phyloP scores from a whole-genome alignment of 2,888 invertebrate genomes.

The Cosmorhoe ocellata region DNA sequence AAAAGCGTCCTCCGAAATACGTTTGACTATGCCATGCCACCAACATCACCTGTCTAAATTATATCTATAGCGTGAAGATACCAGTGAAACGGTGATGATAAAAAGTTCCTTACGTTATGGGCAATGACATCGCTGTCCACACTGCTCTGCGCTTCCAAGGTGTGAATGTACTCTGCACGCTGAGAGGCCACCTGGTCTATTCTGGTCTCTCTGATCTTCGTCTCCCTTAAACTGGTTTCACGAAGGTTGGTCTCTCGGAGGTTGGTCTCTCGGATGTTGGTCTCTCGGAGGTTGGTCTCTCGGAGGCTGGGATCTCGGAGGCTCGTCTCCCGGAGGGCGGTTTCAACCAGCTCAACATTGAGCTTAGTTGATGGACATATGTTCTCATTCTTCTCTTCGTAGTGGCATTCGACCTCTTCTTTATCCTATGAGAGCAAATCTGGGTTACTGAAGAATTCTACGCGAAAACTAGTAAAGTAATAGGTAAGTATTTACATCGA shows the following conservation, averaged over 20 bases:
- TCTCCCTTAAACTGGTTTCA: slow-evolving; percentile 42
- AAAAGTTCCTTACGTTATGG: slow-evolving; percentile 84
- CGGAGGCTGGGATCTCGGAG: slow-evolving; percentile 10
- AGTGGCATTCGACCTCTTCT: slow-evolving; percentile 76
- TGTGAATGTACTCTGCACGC: slow-evolving; percentile 71
- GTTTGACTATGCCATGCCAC: too few species aligned
- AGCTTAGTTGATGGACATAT: slow-evolving; percentile 51
- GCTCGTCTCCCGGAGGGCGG: slow-evolving; percentile 40
- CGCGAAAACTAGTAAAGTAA: background rate
- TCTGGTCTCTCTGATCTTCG: slow-evolving; percentile 83
- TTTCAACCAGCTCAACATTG: slow-evolving; percentile 64
- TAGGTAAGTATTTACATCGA: too few species aligned
- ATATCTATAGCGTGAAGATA: too few species aligned
- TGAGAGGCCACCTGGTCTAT: slow-evolving; percentile 83
- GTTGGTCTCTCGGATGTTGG: slow-evolving; percentile 2
- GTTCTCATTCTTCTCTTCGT: slow-evolving; percentile 78
- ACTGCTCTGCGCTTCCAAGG: slow-evolving; percentile 77
- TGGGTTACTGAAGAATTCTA: background rate
- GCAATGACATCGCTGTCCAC: slow-evolving; percentile 84
- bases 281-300: slow-evolving; percentile 8
- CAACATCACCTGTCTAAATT: too few species aligned
- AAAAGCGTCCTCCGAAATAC: too few species aligned
- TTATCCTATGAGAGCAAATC: slow-evolving; percentile 53
- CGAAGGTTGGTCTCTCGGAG: slow-evolving; percentile 11
- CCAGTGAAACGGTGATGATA: too few species aligned